Evolutionary conservation across 1,140 invertebrate genomes (phyloP).

Genomic region (Hyles vespertilio): DNA sequence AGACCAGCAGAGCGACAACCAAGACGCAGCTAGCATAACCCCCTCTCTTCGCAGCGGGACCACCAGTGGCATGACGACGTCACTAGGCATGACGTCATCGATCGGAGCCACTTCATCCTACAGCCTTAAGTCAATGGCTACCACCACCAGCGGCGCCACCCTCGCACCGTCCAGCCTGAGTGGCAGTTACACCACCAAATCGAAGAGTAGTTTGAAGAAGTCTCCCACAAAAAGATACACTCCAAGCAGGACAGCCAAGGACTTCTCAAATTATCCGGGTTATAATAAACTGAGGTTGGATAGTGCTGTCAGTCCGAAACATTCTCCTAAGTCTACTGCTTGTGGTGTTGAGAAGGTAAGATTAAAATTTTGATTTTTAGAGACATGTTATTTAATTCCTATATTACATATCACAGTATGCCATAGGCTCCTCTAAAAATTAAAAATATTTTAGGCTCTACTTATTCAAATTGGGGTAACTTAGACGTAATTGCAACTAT

Average conservation of each 20-base stretch:
- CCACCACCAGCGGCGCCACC: constrained; percentile 50
- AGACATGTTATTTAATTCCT: too few species aligned
- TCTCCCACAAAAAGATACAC: constrained; percentile 63
- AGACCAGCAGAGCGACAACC: constrained; percentile 46
- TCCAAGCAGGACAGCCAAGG: constrained; percentile 49
- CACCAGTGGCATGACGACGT: constrained; percentile 50
- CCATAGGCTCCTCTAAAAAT: too few species aligned
- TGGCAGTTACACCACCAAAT: constrained; percentile 56
- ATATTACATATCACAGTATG: too few species aligned
- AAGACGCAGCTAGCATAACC: constrained; percentile 48
- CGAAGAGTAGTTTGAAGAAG: constrained; percentile 66
- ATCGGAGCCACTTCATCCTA: constrained; percentile 63
- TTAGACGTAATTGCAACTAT: too few species aligned
- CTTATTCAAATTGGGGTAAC: too few species aligned
- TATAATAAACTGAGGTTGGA: constrained; percentile 71
- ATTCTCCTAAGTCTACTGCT: constrained; percentile 48
- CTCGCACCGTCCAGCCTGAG: constrained; percentile 60
- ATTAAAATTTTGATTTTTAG: not conserved
- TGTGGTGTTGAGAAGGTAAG: constrained; percentile 54
- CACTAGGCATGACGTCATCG: constrained; percentile 54
- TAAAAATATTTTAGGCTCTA: too few species aligned
- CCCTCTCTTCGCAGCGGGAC: constrained; percentile 53
- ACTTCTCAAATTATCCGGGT: constrained; percentile 52
- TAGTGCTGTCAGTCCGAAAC: constrained; percentile 70
- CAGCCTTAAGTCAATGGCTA: constrained; percentile 52